These are phyloP conservation scores for Tetrapedia diversipes DNA, from an alignment of 2,888 invertebrate genomes.

Conservation along the genomic window DNA sequence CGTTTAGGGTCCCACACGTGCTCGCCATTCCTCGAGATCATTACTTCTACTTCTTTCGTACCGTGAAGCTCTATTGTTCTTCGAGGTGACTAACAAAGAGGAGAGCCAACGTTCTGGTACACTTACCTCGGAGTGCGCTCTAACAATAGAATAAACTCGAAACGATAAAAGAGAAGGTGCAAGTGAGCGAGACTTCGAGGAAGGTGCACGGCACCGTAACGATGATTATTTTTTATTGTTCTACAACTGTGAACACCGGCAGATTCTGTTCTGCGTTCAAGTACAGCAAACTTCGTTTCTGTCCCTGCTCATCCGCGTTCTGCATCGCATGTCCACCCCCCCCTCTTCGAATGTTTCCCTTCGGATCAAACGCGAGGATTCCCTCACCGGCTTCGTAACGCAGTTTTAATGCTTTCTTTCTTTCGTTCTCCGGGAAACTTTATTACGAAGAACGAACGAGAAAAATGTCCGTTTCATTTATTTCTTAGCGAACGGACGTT, in stretches of 20 bases:
- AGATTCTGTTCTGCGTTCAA: slow-evolving; percentile 14
- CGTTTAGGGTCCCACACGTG: slow-evolving; percentile 4
- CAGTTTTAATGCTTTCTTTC: no score
- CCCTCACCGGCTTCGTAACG: no score
- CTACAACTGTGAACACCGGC: slow-evolving; percentile 9
- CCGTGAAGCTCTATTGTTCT: slow-evolving; percentile 47
- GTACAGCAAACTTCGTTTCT: neutral
- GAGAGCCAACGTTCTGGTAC: slow-evolving; percentile 45
- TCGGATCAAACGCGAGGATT: no score
- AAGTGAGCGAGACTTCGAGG: slow-evolving; percentile 53
- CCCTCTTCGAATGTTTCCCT: no score
- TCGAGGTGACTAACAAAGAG: slow-evolving; percentile 44
- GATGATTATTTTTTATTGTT: slow-evolving; percentile 59
- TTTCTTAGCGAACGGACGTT: no score
- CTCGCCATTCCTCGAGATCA: slow-evolving; percentile 17
- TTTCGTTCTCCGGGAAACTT: no score
- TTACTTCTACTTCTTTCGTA: slow-evolving; percentile 37
- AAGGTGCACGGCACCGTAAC: slow-evolving; percentile 48
- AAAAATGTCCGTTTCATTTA: no score
- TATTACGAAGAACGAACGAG: no score
- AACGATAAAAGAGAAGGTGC: slow-evolving; percentile 46
- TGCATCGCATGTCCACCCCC: slow-evolving; percentile 21
- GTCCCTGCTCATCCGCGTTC: neutral
- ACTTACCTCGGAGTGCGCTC: slow-evolving; percentile 45
- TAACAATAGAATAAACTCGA: slow-evolving; percentile 59